Evolutionary conservation across 2,113 vertebrate genomes (phyloP).

Genomic region (Scortum barcoo): DNA sequence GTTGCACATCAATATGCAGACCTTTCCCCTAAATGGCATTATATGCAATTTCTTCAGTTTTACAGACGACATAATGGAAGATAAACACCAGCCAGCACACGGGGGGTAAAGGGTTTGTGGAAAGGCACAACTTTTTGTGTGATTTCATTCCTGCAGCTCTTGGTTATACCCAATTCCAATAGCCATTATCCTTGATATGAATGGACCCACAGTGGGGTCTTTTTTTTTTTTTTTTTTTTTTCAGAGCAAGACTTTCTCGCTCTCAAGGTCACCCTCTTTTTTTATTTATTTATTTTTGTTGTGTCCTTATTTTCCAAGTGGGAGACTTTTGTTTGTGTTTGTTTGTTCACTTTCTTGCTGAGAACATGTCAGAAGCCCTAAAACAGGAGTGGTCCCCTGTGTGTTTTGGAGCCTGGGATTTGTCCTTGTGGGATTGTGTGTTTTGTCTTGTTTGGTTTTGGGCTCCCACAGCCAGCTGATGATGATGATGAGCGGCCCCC

Average conservation of each 20-base stretch:
- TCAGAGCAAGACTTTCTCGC: background rate
- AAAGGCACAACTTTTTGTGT: conserved; percentile 21
- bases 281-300: too few relatives aligned
- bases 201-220: background rate
- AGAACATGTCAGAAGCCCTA: conserved; percentile 40
- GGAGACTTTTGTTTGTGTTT: conserved; percentile 19
- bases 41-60: background rate
- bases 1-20: conserved; percentile 31
- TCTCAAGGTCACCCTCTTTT: conserved; percentile 36
- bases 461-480: conserved; percentile 53
- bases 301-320: conserved; percentile 35
- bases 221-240: background rate
- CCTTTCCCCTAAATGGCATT: conserved; percentile 4
- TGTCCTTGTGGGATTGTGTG: conserved; percentile 54
- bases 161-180: conserved; percentile 22
- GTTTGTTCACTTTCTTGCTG: conserved; percentile 15
- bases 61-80: background rate
- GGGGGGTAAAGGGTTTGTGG: conserved; percentile 18
- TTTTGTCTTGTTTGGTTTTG: conserved; percentile 27
- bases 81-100: conserved; percentile 26
- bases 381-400: conserved; percentile 7
- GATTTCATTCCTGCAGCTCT: conserved; percentile 16
- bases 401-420: conserved; percentile 39
- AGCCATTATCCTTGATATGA: conserved; percentile 21
- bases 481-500: conserved; percentile 48